Conservation (phyloP, 2,888 invertebrate species). For the Argyra leucocephala region DNA sequence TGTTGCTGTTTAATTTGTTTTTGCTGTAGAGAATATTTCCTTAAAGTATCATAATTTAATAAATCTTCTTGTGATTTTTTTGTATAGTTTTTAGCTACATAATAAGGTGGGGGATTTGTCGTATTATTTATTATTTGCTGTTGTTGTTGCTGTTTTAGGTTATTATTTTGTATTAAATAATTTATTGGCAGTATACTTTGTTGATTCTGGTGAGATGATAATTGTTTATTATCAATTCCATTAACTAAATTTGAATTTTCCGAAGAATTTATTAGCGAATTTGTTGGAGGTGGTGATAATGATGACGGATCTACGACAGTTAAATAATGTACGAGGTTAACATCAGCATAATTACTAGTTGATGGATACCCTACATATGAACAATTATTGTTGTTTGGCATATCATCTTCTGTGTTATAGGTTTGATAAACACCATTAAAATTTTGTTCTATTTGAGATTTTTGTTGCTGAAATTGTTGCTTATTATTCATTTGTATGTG, state of each 20-base stretch:
- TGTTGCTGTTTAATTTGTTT: background rate
- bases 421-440: background rate
- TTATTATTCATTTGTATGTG: background rate
- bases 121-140: constrained; percentile 20
- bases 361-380: background rate
- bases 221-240: background rate
- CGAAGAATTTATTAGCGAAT: background rate
- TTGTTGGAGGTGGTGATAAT: constrained; percentile 4
- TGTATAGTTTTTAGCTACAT: constrained; percentile 72
- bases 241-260: no score
- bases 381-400: background rate
- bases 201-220: background rate
- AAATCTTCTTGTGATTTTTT: constrained; percentile 51
- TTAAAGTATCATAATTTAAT: constrained; percentile 36
- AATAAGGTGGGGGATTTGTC: constrained; percentile 66
- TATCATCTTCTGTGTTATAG: background rate
- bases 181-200: constrained; percentile 5
- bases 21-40: constrained; percentile 27
- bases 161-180: background rate
- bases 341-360: background rate
- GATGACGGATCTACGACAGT: background rate
- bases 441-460: background rate
- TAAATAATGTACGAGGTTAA: background rate
- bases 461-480: background rate
- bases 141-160: constrained; percentile 8